Conservation (phyloP, 2,113 vertebrate species). For the Myiopsitta monachus region DNA sequence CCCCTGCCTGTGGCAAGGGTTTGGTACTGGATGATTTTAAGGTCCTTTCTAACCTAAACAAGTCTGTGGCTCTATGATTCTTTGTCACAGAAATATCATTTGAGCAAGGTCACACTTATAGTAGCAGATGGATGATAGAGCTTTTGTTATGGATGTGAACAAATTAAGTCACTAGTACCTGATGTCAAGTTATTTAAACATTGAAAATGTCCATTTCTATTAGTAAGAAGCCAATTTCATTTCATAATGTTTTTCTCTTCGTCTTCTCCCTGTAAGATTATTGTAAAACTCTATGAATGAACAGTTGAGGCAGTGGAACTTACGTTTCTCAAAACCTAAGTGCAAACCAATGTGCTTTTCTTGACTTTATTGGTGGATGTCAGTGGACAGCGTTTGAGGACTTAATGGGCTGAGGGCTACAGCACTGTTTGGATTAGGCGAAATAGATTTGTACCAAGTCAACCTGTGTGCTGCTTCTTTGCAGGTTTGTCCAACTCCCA, state of each 20-base stretch:
- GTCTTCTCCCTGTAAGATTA: background rate
- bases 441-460: background rate
- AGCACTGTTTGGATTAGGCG: background rate
- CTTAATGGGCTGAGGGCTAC: background rate
- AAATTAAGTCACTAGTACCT: background rate
- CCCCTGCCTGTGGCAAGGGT: background rate
- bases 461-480: background rate
- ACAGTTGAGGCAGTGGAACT: background rate
- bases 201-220: background rate
- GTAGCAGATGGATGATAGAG: background rate
- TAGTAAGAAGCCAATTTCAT: background rate
- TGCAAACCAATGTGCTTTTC: background rate
- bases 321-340: background rate
- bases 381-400: background rate
- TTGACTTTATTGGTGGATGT: background rate
- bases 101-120: background rate
- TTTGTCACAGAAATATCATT: background rate
- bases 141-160: background rate
- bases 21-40: background rate
- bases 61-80: background rate
- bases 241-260: background rate
- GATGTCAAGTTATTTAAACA: background rate
- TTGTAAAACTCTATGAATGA: background rate
- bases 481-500: slow-evolving; percentile 92
- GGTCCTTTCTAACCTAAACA: background rate